Conservation (phyloP, 2,797 vertebrate genomes). For the Melanotaenia boesemani region DNA sequence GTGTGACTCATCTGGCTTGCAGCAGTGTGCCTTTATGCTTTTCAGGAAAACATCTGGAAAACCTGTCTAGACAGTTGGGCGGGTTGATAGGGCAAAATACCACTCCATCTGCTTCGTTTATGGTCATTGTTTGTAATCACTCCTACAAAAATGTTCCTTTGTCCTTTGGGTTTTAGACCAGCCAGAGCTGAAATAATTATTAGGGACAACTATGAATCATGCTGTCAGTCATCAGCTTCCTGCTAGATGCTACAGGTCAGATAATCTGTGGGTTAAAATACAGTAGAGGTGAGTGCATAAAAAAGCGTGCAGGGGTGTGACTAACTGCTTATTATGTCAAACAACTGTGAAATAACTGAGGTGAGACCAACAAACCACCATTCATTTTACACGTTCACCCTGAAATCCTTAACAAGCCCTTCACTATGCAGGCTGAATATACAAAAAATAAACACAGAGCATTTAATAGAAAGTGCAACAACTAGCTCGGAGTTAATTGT, state of each 20-base stretch:
- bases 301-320: constrained; percentile 59
- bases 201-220: constrained; percentile 72
- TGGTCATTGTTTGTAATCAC: constrained; percentile 51
- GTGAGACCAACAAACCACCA: constrained; percentile 66
- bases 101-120: constrained; percentile 28
- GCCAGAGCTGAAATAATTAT: constrained; percentile 68
- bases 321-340: constrained; percentile 81
- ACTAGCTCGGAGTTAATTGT: constrained; percentile 47
- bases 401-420: constrained; percentile 68
- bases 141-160: constrained; percentile 43
- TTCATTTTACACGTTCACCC: constrained; percentile 66
- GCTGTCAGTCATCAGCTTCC: constrained; percentile 78
- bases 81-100: constrained; percentile 21
- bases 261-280: constrained; percentile 61
- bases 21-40: constrained; percentile 26
- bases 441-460: constrained; percentile 37
- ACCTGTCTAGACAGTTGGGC: constrained; percentile 39
- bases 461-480: constrained; percentile 36
- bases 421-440: constrained; percentile 40
- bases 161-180: constrained; percentile 40
- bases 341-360: constrained; percentile 56
- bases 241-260: constrained; percentile 72
- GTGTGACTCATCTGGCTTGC: constrained; percentile 24
- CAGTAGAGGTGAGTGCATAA: constrained; percentile 51
- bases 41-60: constrained; percentile 43